Percentiles rank a stretch among this genome's conserved stretches.
Conservation (phyloP, 2,888 invertebrate species). For the Andrena bucephala region DNA sequence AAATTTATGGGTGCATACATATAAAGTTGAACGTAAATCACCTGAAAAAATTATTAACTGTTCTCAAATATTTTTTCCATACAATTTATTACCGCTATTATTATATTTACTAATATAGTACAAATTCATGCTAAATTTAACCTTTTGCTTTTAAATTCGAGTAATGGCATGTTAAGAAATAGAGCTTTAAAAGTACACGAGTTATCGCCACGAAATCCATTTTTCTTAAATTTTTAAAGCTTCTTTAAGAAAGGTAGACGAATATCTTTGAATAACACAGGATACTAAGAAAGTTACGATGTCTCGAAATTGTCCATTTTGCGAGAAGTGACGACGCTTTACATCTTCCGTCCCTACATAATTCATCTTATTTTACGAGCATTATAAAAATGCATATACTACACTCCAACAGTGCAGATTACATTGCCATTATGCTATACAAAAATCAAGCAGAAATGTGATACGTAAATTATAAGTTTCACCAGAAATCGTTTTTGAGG, state of each 20-base stretch:
- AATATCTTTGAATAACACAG: slow-evolving; percentile 11
- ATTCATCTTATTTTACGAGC: slow-evolving; percentile 9
- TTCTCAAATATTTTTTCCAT: not conserved
- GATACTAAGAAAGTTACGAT: slow-evolving; percentile 15
- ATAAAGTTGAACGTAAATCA: too few relatives aligned
- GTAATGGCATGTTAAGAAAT: not conserved
- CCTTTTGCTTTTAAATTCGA: not conserved
- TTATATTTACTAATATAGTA: not conserved
- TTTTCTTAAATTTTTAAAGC: slow-evolving; percentile 1
- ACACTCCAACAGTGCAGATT: not conserved
- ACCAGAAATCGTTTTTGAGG: too few relatives aligned
- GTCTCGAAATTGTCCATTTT: slow-evolving; percentile 5
- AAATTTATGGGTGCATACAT: too few relatives aligned
- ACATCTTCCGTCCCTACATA: slow-evolving; percentile 5
- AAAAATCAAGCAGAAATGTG: not conserved
- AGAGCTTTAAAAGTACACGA: not conserved
- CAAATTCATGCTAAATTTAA: not conserved
- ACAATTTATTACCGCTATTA: too few relatives aligned
- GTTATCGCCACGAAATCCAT: not conserved
- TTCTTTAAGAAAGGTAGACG: not conserved
- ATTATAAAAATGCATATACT: slow-evolving; percentile 4
- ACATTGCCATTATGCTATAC: not conserved
- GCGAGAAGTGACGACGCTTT: slow-evolving; percentile 1
- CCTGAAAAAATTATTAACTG: not conserved
- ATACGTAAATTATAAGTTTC: not conserved